phyloP scores from a whole-genome alignment of 2,797 vertebrate species.

The Pygocentrus nattereri region DNA sequence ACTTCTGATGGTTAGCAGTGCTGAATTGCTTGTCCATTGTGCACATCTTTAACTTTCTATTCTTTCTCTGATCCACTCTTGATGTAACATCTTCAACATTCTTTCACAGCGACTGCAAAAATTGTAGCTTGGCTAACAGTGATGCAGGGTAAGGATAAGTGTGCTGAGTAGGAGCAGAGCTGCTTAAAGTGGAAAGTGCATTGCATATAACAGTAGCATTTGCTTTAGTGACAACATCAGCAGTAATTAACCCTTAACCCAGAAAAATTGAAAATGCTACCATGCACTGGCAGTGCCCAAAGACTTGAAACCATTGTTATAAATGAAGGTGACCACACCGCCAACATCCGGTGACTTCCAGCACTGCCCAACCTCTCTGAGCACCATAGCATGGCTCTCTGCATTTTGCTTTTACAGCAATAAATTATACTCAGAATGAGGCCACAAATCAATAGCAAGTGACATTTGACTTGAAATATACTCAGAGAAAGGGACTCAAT shows the following conservation, averaged over 20 bases:
- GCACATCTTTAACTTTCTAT: not conserved
- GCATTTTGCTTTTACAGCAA: too few species aligned
- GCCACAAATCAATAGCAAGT: too few species aligned
- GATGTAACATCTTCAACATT: constrained; percentile 29
- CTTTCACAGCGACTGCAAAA: constrained; percentile 67
- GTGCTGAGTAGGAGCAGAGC: not conserved
- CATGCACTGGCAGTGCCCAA: not conserved
- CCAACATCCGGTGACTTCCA: too few species aligned
- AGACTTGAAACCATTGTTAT: too few species aligned
- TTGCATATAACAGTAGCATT: not conserved
- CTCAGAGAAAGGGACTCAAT: too few species aligned
- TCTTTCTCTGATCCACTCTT: not conserved
- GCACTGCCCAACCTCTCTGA: too few species aligned
- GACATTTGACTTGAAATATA: too few species aligned
- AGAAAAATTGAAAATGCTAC: not conserved
- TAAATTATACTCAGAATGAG: too few species aligned
- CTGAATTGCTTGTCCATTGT: not conserved
- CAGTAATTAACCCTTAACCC: not conserved
- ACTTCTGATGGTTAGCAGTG: not conserved
- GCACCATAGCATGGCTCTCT: too few species aligned
- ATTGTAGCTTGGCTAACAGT: constrained; percentile 72
- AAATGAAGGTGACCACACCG: too few species aligned
- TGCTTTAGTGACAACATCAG: not conserved
- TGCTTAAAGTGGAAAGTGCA: not conserved
- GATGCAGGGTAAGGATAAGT: constrained; percentile 69